phyloP scores from a whole-genome alignment of 2,888 invertebrate genomes.

The Metopia argyrocephala region DNA sequence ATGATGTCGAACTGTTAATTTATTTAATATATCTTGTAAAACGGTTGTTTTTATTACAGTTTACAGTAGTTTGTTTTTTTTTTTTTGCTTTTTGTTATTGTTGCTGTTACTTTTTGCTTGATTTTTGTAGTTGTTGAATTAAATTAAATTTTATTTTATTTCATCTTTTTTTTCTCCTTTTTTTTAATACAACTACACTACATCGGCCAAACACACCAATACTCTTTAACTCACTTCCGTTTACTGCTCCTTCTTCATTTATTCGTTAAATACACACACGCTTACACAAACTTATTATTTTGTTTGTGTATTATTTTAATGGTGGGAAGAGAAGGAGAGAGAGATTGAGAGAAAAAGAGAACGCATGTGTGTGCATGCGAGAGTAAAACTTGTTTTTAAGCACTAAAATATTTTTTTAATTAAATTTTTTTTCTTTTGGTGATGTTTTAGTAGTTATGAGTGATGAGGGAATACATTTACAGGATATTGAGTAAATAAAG shows the following conservation, averaged over 20 bases:
- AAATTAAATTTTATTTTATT: background rate
- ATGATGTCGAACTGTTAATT: slow-evolving; percentile 59
- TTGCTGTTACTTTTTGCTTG: background rate
- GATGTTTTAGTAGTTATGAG: too few species aligned
- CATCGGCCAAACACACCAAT: background rate
- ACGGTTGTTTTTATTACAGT: slow-evolving; percentile 28
- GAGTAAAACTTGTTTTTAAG: background rate
- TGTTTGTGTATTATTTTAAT: background rate
- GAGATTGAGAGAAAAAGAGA: background rate
- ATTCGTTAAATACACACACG: background rate
- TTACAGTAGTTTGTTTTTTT: slow-evolving; percentile 15
- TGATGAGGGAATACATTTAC: background rate
- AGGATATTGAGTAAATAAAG: slow-evolving; percentile 26
- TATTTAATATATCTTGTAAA: slow-evolving; percentile 26
- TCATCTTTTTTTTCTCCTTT: background rate
- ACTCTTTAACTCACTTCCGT: too few species aligned
- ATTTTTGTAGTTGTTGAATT: background rate
- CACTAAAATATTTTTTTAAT: background rate
- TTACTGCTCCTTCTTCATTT: background rate
- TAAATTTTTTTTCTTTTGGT: slow-evolving; percentile 8
- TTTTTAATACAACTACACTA: background rate
- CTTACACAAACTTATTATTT: background rate
- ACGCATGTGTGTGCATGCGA: background rate
- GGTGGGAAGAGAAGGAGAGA: background rate
- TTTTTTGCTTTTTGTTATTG: slow-evolving; percentile 30